Percentiles rank a stretch among this genome's conserved stretches.
Evolutionary conservation across 2,888 invertebrate genomes (phyloP).

Genomic region (Euproctis similis): DNA sequence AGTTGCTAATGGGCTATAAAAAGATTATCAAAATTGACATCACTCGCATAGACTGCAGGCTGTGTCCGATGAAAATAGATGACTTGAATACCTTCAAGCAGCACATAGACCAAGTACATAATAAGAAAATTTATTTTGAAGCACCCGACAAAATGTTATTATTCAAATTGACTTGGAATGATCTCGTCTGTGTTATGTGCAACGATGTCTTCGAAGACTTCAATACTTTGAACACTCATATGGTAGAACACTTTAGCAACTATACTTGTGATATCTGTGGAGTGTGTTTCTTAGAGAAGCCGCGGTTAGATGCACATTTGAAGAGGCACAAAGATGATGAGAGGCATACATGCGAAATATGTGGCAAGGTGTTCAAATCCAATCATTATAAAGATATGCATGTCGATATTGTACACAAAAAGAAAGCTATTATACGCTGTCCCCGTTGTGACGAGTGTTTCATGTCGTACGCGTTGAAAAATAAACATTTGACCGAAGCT

Average conservation of each 20-base stretch:
- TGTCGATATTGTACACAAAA: constrained; percentile 62
- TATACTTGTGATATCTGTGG: constrained; percentile 63
- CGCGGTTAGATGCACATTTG: constrained; percentile 63
- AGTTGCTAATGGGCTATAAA: constrained; percentile 58
- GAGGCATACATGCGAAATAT: constrained; percentile 66
- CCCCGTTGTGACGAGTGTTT: constrained; percentile 64
- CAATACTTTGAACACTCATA: constrained; percentile 57
- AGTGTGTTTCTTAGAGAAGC: constrained; percentile 65
- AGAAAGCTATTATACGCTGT: constrained; percentile 60
- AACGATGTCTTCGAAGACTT: constrained; percentile 61
- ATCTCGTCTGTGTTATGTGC: constrained; percentile 62
- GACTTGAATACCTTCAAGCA: constrained; percentile 52
- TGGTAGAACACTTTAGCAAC: constrained; percentile 65
- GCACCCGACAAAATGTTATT: constrained; percentile 59
- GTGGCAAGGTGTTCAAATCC: constrained; percentile 64
- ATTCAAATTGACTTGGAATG: constrained; percentile 58
- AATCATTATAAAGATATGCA: constrained; percentile 68
- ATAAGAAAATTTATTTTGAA: constrained; percentile 62
- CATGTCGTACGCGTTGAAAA: constrained; percentile 62
- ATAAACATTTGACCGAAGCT: constrained; percentile 59
- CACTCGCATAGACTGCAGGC: constrained; percentile 55
- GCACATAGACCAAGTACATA: constrained; percentile 54
- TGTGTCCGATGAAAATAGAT: constrained; percentile 52
- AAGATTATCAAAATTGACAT: constrained; percentile 67
- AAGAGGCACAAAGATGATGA: constrained; percentile 68